Evolutionary conservation across 1,140 invertebrate genomes (phyloP).

Genomic region (Rhagoletis pomonella): DNA sequence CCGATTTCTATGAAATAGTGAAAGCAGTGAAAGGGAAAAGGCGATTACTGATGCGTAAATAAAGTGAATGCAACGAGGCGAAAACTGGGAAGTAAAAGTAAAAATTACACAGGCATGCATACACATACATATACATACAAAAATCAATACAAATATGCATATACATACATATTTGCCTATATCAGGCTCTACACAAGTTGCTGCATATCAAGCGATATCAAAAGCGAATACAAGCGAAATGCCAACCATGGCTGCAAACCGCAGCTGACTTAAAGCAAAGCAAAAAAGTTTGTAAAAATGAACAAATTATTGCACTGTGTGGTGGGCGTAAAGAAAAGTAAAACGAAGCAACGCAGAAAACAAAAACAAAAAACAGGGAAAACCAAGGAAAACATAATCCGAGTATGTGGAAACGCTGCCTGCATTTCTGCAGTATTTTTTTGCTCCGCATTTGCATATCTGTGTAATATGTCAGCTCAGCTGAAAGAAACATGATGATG

Average conservation of each 20-base stretch:
- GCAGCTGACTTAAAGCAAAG: background rate
- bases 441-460: background rate
- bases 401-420: background rate
- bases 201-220: constrained; percentile 12
- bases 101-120: background rate
- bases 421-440: background rate
- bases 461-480: constrained; percentile 45
- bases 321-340: background rate
- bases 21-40: constrained; percentile 29
- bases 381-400: constrained; percentile 5
- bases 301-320: background rate
- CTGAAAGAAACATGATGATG: constrained; percentile 27
- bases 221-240: constrained; percentile 27
- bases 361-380: background rate
- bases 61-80: constrained; percentile 15
- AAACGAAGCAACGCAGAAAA: background rate
- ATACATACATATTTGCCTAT: too few relatives aligned
- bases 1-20: background rate
- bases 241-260: background rate
- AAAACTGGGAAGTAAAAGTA: background rate
- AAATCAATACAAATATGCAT: too few relatives aligned
- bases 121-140: too few relatives aligned
- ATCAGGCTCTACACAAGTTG: background rate
- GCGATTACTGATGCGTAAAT: background rate
- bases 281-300: background rate